Conservation (phyloP, 2,113 vertebrate genomes). For the Sturnira hondurensis region DNA sequence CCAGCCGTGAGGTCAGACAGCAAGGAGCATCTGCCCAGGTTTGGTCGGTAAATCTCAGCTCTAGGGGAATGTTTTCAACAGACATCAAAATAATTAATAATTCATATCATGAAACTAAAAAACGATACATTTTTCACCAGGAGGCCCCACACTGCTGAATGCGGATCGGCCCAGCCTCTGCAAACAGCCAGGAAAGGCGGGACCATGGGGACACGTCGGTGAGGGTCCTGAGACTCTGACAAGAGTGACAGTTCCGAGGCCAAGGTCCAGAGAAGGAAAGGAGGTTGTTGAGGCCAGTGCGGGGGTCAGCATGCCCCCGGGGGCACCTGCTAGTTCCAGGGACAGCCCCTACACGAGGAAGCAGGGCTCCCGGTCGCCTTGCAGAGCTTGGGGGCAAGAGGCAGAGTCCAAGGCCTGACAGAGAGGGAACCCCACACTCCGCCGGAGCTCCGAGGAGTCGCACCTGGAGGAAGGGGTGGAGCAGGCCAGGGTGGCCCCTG, state of each 20-base stretch:
- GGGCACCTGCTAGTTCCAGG: background rate
- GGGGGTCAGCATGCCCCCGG: background rate
- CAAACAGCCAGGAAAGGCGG: background rate
- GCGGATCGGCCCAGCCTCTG: background rate
- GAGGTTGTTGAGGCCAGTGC: background rate
- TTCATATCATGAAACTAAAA: background rate
- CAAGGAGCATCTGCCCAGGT: background rate
- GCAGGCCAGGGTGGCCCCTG: background rate
- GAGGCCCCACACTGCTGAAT: background rate
- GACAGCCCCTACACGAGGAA: background rate
- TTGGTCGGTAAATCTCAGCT: background rate
- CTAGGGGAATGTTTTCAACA: background rate
- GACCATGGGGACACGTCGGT: no score
- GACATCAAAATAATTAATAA: background rate
- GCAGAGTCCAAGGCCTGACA: background rate
- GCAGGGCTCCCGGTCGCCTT: background rate
- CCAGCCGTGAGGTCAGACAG: background rate
- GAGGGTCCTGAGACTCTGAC: background rate
- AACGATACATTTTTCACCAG: background rate
- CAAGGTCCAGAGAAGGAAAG: background rate
- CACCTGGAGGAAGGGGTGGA: background rate
- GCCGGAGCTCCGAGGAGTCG: background rate
- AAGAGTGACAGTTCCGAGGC: background rate
- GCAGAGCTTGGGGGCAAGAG: background rate
- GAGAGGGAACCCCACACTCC: background rate